A percentile compares a stretch with the other conserved stretches of the same genome.
These are phyloP conservation scores for Haemorhous mexicanus DNA, from an alignment of 2,113 vertebrate species.

Conservation along the genomic window DNA sequence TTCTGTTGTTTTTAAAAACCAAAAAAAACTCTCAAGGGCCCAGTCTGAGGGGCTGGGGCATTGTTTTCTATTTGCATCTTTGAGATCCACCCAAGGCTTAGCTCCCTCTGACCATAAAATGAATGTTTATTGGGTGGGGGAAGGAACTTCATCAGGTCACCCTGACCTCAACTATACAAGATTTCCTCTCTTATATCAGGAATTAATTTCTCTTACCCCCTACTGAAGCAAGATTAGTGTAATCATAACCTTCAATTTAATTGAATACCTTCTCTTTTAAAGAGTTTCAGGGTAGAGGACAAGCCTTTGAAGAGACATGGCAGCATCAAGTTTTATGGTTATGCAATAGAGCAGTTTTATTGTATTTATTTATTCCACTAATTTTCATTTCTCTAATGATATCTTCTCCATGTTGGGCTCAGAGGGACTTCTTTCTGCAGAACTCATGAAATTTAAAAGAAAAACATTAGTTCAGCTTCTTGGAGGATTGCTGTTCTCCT, in stretches of 20 bases:
- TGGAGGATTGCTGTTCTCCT: background rate
- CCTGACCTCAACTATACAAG: background rate
- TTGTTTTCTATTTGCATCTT: background rate
- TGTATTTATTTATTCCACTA: background rate
- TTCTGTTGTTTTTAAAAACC: background rate
- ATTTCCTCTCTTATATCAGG: background rate
- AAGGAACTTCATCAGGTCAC: constrained; percentile 10
- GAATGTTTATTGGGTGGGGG: background rate
- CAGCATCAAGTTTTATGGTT: background rate
- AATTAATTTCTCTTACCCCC: background rate
- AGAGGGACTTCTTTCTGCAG: background rate
- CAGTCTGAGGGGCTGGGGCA: background rate
- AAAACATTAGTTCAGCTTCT: background rate
- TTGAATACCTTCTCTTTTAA: background rate
- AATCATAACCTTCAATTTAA: background rate
- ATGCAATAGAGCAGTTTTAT: background rate
- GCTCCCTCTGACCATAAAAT: background rate
- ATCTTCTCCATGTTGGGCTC: background rate
- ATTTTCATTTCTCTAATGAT: background rate
- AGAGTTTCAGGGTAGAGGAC: background rate
- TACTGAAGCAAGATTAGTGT: background rate
- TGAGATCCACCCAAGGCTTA: background rate
- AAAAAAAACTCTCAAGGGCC: background rate
- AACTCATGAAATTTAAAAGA: background rate
- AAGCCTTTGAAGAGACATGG: background rate